Percentiles rank a stretch among this genome's conserved stretches.
Evolutionary conservation across 1,140 invertebrate genomes (phyloP).

Genomic region (Phenacoccus solenopsis): DNA sequence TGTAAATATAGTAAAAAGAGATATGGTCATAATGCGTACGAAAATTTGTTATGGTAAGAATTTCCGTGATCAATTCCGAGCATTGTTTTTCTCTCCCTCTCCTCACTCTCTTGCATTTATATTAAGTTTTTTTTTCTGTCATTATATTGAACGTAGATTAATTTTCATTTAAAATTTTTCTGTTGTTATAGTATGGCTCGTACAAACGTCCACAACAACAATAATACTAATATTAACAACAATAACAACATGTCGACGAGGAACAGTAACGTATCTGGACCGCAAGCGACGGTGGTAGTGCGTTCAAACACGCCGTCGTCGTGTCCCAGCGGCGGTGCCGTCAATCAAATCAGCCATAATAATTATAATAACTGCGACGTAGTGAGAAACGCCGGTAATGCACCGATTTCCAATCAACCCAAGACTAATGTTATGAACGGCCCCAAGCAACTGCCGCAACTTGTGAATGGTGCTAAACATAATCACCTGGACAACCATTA

Average conservation of each 20-base stretch:
- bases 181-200: constrained; percentile 7
- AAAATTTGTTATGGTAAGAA: neutral
- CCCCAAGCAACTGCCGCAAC: constrained; percentile 4
- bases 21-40: neutral
- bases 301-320: neutral
- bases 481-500: constrained; percentile 9
- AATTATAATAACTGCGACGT: neutral
- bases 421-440: constrained; percentile 9
- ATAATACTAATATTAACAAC: neutral
- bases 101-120: no score
- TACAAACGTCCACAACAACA: neutral
- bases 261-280: neutral
- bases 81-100: neutral
- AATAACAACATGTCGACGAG: neutral
- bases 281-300: neutral
- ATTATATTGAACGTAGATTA: neutral
- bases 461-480: constrained; percentile 8
- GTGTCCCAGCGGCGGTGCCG: neutral
- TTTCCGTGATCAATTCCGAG: neutral
- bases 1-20: constrained; percentile 6
- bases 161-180: no score
- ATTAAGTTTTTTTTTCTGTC: neutral
- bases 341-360: neutral
- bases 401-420: neutral
- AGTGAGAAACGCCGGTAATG: neutral